Base-by-base conservation (phyloP, 2,113 vertebrate species). In the Ictalurus punctatus region DNA sequence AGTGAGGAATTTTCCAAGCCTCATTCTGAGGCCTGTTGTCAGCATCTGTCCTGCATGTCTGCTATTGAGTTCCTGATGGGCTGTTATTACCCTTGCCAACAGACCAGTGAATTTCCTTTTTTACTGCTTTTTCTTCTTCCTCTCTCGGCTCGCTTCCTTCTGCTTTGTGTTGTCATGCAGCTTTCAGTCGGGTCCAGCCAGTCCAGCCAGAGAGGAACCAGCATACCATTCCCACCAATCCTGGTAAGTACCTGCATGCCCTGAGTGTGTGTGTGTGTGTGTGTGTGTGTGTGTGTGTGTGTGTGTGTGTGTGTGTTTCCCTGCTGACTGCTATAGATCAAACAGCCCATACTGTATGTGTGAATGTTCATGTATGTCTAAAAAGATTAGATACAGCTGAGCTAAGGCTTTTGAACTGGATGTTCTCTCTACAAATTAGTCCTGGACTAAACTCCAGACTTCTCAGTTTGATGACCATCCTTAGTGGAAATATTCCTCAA, bases 171-270 rank as follows among this genome's bases (percentile, higher is more conserved):
- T 91, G 90, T 90, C 89, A 69, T 91, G 89, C 94, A 96, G 95
- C 90, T 92, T 94, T 94, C 88, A 96, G 94, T 94, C 95, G 95
- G 90, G 94, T 95, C 90, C 95, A 96, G 90, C 92, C 91, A 7
- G 90, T 92, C 74, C 89, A 89, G 79, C 90, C 94, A n/a, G 94
- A 96, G 88, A 94, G 93, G 89, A 94, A 84, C 92, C 89, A 93
- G 90, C 92, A 90, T 52, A 87, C 84, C 2, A 92, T 91, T 73
- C 95, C 95, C 92, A 90, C 95, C 52, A 96, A 93, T 92, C 94
- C 95, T 7, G 82, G 96, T 96, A 95, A 95, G 96, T 95, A 90
- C 91, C 87, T 92, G 83, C 93, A 92, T 48, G 91, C 63, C 78
- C 84, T 16, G 37, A 89, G 37, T 82, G 65, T 82, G n/a, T 69